Evolutionary conservation across 2,888 invertebrate genomes (phyloP).

Genomic region (Silvanus unidentatus): DNA sequence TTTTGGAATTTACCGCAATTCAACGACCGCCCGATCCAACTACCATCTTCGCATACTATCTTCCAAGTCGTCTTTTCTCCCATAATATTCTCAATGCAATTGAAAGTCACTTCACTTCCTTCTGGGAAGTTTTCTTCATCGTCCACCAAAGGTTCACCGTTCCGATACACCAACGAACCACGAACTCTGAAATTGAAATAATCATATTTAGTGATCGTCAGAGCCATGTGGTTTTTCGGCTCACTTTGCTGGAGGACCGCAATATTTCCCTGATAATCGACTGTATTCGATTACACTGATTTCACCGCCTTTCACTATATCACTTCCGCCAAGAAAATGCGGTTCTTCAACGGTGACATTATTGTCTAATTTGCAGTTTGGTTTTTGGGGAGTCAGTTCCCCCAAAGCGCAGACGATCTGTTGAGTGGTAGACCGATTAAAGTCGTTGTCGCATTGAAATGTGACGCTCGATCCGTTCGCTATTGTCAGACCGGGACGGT

Average conservation of each 20-base stretch:
- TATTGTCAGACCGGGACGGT: constrained; percentile 72
- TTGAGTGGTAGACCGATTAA: constrained; percentile 50
- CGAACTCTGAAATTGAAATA: constrained; percentile 60
- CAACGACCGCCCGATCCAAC: constrained; percentile 76
- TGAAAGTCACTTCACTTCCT: constrained; percentile 76
- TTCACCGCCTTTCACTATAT: constrained; percentile 51
- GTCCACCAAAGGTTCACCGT: constrained; percentile 62
- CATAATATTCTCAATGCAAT: constrained; percentile 75
- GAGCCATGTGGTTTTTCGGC: constrained; percentile 12
- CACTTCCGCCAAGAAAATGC: constrained; percentile 44
- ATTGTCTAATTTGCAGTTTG: constrained; percentile 45
- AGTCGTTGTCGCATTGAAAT: constrained; percentile 61
- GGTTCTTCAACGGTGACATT: constrained; percentile 32
- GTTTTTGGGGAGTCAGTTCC: constrained; percentile 54
- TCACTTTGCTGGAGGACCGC: constrained; percentile 66
- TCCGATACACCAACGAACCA: constrained; percentile 70
- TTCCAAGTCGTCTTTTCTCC: constrained; percentile 81
- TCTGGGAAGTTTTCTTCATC: constrained; percentile 68
- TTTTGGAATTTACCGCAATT: constrained; percentile 63
- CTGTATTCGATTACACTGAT: constrained; percentile 53
- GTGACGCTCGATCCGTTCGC: constrained; percentile 74
- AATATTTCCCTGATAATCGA: constrained; percentile 43
- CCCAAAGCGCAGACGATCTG: constrained; percentile 62
- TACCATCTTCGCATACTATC: constrained; percentile 76
- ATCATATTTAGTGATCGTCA: background rate